Percentiles rank a stretch among this genome's conserved stretches.
phyloP scores from a whole-genome alignment of 2,113 vertebrate genomes.

The Pheucticus melanocephalus region DNA sequence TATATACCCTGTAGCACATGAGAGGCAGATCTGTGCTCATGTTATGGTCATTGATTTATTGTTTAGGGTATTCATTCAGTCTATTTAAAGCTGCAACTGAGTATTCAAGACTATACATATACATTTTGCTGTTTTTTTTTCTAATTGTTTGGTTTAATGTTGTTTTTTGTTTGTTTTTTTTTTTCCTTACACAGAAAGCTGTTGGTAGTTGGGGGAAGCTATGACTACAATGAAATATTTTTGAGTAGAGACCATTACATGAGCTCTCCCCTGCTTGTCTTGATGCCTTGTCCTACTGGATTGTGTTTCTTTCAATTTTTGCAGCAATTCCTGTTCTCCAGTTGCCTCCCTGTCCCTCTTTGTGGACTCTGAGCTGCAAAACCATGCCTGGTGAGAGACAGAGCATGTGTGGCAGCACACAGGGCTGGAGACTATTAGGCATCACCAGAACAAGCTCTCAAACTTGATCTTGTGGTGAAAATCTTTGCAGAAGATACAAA shows the following conservation, averaged over 20 bases:
- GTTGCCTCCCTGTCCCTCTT: not conserved
- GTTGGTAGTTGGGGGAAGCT: not conserved
- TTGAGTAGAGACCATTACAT: not conserved
- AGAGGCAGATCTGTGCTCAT: not conserved
- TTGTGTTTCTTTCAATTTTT: not conserved
- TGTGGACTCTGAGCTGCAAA: not conserved
- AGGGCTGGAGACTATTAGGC: not conserved
- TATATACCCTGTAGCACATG: not conserved
- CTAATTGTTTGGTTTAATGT: not conserved
- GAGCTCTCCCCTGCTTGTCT: not conserved
- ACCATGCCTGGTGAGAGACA: fast-evolving
- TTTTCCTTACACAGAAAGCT: not conserved
- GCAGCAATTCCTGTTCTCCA: not conserved
- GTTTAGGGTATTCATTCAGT: not conserved
- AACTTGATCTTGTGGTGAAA: not conserved
- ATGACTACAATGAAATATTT: not conserved
- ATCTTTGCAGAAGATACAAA: not conserved
- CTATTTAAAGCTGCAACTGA: not conserved
- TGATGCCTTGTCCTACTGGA: not conserved
- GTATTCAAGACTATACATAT: not conserved
- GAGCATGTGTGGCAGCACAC: fast-evolving
- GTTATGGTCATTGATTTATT: not conserved
- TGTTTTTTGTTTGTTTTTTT: not conserved
- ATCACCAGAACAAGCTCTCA: not conserved
- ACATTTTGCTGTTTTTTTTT: not conserved